These are phyloP conservation scores for Ectemnius lituratus DNA, from an alignment of 2,888 invertebrate genomes.

Conservation along the genomic window DNA sequence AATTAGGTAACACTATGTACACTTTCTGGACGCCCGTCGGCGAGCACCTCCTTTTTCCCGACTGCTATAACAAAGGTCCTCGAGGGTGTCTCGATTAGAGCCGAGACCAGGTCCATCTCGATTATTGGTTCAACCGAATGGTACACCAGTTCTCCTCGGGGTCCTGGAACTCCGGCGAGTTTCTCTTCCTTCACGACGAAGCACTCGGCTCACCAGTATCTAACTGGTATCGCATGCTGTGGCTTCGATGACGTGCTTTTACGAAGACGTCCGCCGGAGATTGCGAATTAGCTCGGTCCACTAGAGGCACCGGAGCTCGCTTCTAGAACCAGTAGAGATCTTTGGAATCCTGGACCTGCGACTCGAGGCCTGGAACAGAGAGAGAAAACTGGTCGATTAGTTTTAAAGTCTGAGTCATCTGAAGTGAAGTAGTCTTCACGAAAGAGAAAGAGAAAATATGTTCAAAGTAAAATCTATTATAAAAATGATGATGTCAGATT, in stretches of 20 bases:
- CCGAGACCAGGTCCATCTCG: background rate
- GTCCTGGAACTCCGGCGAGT: background rate
- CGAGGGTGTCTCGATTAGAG: background rate
- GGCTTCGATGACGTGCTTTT: conserved; percentile 17
- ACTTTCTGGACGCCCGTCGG: conserved; percentile 47
- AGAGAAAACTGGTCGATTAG: conserved; percentile 1
- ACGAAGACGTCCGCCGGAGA: conserved; percentile 19
- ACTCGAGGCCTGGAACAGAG: conserved; percentile 71
- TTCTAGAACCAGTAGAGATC: conserved; percentile 74
- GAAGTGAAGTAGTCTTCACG: background rate
- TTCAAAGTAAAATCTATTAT: no score
- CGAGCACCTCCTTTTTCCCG: conserved; percentile 41
- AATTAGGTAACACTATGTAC: conserved; percentile 75
- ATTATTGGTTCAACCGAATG: background rate
- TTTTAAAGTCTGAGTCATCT: conserved; percentile 1
- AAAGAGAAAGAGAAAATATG: no score
- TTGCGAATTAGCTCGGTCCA: conserved; percentile 41
- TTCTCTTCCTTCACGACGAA: no score
- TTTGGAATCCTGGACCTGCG: conserved; percentile 73
- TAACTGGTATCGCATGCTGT: background rate
- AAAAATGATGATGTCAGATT: no score
- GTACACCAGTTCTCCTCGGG: background rate
- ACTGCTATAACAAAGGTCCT: conserved; percentile 49
- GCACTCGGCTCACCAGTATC: no score
- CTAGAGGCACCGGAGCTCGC: conserved; percentile 51